Conservation (phyloP, 1,140 invertebrate genomes). For the Neelides sp. region DNA sequence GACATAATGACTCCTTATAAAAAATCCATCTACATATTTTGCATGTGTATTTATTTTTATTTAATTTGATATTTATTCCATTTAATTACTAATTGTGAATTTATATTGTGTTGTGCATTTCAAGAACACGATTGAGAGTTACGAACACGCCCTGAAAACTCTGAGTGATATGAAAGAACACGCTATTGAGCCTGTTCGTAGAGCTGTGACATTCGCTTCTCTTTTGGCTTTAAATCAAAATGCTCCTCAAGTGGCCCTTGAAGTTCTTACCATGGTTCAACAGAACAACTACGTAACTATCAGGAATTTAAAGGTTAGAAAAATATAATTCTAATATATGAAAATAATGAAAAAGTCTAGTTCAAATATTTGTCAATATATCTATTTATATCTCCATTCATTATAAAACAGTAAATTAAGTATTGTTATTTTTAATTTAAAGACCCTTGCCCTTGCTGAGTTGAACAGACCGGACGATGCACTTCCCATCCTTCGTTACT, state of each 20-base stretch:
- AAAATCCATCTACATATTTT: conserved; percentile 8
- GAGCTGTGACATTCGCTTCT: conserved; percentile 47
- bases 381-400: neutral
- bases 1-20: too few relatives aligned
- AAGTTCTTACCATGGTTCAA: conserved; percentile 44
- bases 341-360: conserved; percentile 4
- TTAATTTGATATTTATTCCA: conserved; percentile 10
- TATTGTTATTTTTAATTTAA: conserved; percentile 29
- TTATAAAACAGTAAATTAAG: neutral
- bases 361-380: neutral
- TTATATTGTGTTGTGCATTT: too few relatives aligned
- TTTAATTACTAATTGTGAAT: neutral
- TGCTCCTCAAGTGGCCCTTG: conserved; percentile 49
- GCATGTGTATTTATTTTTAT: conserved; percentile 1
- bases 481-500: conserved; percentile 44
- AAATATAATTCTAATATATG: too few relatives aligned
- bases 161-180: conserved; percentile 45
- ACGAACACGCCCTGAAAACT: conserved; percentile 48
- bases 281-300: conserved; percentile 50
- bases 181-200: conserved; percentile 44
- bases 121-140: conserved; percentile 56
- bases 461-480: conserved; percentile 51
- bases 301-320: conserved; percentile 50
- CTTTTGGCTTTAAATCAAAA: conserved; percentile 53
- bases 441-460: conserved; percentile 45